These are phyloP conservation scores for Oncorhynchus nerka DNA, from an alignment of 2,113 vertebrate species.

Conservation along the genomic window DNA sequence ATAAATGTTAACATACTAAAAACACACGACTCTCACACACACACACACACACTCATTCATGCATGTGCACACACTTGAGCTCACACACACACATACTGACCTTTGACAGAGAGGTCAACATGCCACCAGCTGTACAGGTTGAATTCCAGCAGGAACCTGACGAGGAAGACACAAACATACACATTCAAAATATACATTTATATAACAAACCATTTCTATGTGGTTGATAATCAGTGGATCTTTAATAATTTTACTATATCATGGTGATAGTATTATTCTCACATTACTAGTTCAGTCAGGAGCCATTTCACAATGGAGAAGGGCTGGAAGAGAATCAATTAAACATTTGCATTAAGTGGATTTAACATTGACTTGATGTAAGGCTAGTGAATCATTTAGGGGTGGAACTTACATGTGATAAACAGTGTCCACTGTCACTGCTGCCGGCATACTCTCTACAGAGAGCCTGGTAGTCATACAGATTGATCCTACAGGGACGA, in stretches of 20 bases:
- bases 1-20: slow-evolving; percentile 19
- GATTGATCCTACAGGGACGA: slow-evolving; percentile 81
- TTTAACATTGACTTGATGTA: too few relatives aligned
- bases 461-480: slow-evolving; percentile 96
- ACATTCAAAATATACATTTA: slow-evolving; percentile 30
- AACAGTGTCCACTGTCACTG: slow-evolving; percentile 84
- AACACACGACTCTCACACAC: background rate
- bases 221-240: background rate
- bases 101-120: slow-evolving; percentile 86
- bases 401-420: slow-evolving; percentile 79
- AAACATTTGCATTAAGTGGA: background rate
- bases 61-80: background rate
- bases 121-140: slow-evolving; percentile 98
- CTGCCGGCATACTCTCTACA: slow-evolving; percentile 91
- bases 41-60: slow-evolving; percentile 10
- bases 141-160: slow-evolving; percentile 95
- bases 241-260: background rate
- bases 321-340: slow-evolving; percentile 76
- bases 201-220: background rate
- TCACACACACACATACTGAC: slow-evolving; percentile 61
- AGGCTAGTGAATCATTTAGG: too few relatives aligned
- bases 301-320: slow-evolving; percentile 93
- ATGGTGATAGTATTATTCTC: slow-evolving; percentile 66
- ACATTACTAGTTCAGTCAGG: slow-evolving; percentile 94
- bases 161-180: slow-evolving; percentile 3